Conservation (phyloP, 2,797 vertebrate species). For the Lateolabrax maculatus region DNA sequence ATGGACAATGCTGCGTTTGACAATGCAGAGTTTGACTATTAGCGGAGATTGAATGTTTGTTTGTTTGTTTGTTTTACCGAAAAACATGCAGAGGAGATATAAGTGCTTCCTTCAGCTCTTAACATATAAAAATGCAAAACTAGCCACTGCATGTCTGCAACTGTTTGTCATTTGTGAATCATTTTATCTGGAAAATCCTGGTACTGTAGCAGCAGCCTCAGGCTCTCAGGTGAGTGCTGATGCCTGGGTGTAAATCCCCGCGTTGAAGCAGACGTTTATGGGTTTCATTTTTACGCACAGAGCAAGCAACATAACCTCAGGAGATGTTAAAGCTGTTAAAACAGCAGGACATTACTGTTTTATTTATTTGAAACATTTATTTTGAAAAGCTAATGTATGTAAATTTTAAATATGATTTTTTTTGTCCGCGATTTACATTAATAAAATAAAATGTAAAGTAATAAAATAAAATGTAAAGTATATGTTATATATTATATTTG, state of each 20-base stretch:
- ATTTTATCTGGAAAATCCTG: not conserved
- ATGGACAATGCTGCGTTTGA: no score
- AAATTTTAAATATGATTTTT: not conserved
- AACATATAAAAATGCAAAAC: not conserved
- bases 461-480: no score
- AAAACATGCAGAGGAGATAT: not conserved
- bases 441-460: not conserved
- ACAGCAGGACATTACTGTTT: not conserved
- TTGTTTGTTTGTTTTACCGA: not conserved
- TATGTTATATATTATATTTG: not conserved
- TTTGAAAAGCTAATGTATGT: not conserved
- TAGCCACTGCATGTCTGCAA: not conserved
- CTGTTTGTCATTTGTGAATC: slow-evolving; percentile 1
- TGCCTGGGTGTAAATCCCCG: no score
- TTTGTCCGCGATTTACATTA: not conserved
- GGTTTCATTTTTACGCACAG: not conserved
- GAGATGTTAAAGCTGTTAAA: not conserved
- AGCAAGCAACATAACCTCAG: not conserved
- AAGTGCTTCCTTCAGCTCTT: not conserved
- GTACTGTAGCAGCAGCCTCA: not conserved
- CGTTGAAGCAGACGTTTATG: not conserved
- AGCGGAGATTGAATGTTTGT: no score
- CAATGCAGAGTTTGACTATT: no score
- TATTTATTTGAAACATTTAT: not conserved
- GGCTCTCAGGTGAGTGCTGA: not conserved